Percentiles rank a stretch among this genome's conserved stretches.
Evolutionary conservation across 2,888 invertebrate species (phyloP).

Genomic region (Dryadula phaetusa): DNA sequence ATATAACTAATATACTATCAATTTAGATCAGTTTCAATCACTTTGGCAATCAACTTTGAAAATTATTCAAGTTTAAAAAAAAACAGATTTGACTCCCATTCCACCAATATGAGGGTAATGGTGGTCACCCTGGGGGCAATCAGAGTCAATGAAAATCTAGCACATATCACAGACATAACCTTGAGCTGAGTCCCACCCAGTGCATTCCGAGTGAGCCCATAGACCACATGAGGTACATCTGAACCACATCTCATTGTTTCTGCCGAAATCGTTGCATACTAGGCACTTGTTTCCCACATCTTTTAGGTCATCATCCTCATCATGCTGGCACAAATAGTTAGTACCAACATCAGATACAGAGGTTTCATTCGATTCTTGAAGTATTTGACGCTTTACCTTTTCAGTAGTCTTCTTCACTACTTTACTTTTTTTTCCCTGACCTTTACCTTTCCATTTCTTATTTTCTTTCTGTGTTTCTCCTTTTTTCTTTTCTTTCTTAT

Average conservation of each 20-base stretch:
- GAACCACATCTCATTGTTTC: slow-evolving; percentile 50
- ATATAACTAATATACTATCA: slow-evolving; percentile 36
- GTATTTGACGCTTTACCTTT: slow-evolving; percentile 47
- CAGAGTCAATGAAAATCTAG: slow-evolving; percentile 40
- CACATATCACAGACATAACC: neutral
- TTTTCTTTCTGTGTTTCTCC: slow-evolving; percentile 40
- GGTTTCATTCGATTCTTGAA: slow-evolving; percentile 46
- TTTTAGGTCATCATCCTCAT: slow-evolving; percentile 47
- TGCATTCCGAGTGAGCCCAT: neutral
- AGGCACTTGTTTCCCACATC: slow-evolving; percentile 48
- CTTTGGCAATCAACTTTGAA: slow-evolving; percentile 46
- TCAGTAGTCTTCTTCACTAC: slow-evolving; percentile 45
- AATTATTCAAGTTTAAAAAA: slow-evolving; percentile 49
- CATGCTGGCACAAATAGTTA: slow-evolving; percentile 44
- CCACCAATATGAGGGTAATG: slow-evolving; percentile 48
- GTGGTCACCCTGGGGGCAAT: slow-evolving; percentile 49
- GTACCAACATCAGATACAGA: slow-evolving; percentile 45
- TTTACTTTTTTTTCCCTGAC: slow-evolving; percentile 46
- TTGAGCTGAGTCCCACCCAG: slow-evolving; percentile 4
- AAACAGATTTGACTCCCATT: slow-evolving; percentile 49
- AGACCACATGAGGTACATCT: slow-evolving; percentile 38
- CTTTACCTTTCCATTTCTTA: slow-evolving; percentile 45
- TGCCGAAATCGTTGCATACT: slow-evolving; percentile 49
- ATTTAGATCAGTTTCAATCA: slow-evolving; percentile 47
- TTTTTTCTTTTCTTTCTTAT: slow-evolving; percentile 47